A percentile compares a stretch with the other conserved stretches of the same genome.
Evolutionary conservation across 2,797 vertebrate species (phyloP).

Genomic region (Pangasius macronema): DNA sequence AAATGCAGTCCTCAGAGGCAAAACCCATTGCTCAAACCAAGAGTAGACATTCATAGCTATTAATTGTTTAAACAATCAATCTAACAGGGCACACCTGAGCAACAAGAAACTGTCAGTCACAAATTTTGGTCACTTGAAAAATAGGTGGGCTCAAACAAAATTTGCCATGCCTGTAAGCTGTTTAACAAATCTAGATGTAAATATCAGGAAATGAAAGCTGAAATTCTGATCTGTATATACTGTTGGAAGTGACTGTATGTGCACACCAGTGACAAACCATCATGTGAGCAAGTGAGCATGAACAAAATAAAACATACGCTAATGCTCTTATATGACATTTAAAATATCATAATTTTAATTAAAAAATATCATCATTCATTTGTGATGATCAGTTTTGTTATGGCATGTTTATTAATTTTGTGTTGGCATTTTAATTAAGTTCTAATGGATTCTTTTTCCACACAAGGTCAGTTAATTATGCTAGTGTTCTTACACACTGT

Average conservation of each 20-base stretch:
- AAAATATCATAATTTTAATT: neutral
- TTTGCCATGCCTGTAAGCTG: neutral
- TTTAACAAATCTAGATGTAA: neutral
- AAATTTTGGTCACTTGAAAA: neutral
- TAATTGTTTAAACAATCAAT: neutral
- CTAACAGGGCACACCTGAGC: neutral
- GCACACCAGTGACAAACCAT: no score
- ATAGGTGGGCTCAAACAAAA: neutral
- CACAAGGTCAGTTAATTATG: neutral
- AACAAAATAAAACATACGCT: neutral
- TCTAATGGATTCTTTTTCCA: neutral
- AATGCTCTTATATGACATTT: neutral
- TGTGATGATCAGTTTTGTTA: neutral
- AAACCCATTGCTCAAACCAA: neutral
- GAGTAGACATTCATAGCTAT: neutral
- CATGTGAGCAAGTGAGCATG: neutral
- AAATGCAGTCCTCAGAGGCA: neutral
- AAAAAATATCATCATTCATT: neutral
- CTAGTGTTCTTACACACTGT: neutral
- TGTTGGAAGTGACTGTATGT: neutral
- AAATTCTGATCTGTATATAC: neutral
- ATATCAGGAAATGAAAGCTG: neutral
- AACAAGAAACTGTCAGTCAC: neutral
- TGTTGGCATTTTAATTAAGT: neutral
- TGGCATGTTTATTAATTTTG: neutral